Evolutionary conservation across 2,113 vertebrate genomes (phyloP), one percentile per base, ranked within the genome.

Genomic region (Coryphaenoides rupestris): DNA sequence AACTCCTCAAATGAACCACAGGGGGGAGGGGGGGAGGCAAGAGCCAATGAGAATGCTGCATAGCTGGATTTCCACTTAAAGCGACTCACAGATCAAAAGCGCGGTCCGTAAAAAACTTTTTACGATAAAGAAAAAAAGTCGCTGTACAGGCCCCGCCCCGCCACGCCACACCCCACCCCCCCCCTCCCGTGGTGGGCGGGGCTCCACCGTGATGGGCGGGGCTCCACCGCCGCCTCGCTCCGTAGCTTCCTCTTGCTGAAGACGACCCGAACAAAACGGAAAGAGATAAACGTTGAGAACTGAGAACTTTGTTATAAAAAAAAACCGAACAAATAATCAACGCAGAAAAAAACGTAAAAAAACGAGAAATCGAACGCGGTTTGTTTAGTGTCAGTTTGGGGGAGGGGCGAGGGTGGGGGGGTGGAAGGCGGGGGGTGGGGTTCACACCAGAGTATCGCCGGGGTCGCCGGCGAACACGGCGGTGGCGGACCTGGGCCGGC

Each of bases 21-120:
- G n/a, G n/a, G n/a, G n/a, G n/a, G n/a, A n/a, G n/a, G n/a, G n/a
- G n/a, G n/a, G 81, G 91, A 85, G 88, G 92, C 84, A 87, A 92
- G 94, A 94, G 93, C 91, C 86, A 93, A 66, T 65, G 94, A 93
- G 91, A 92, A 91, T 88, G 94, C 95, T 98, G 95, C 96, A 99
- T 98, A 98, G 96, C 95, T 96, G 91, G 94, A 94, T 93, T 55
- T 95, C 94, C 92, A 93, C 93, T 93, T 93, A 94, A 96, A 96
- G 93, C 94, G 85, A 95, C 92, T 84, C 94, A 75, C 89, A 89
- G 89, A 80, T 65, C 47, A 78, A 91, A 93, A 89, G 33, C 33
- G 4, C 33, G 7, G 33, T 40, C 33, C 13, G 33, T 40, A 40
- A 40, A 40, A 40, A 40, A 40, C 33, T n/a, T n/a, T n/a, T n/a